Evolutionary conservation across 2,888 invertebrate species (phyloP).

Genomic region (Epicampocera succincta): DNA sequence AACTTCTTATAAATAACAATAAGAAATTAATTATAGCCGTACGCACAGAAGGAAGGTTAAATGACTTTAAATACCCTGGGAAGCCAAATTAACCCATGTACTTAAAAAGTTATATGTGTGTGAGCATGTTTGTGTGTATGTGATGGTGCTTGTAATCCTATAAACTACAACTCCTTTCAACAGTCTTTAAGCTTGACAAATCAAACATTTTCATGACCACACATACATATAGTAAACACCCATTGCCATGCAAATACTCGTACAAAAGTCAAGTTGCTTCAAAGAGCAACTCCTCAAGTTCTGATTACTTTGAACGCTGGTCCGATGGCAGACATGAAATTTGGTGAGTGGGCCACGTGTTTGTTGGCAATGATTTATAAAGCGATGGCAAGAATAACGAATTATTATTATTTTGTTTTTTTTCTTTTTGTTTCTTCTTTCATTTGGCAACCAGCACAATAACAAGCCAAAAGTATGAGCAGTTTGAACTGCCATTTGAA

Average conservation of each 20-base stretch:
- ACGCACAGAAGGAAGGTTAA: slow-evolving; percentile 74
- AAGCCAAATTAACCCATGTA: slow-evolving; percentile 55
- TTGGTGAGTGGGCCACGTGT: slow-evolving; percentile 73
- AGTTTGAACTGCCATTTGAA: slow-evolving; percentile 36
- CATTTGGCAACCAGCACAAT: slow-evolving; percentile 73
- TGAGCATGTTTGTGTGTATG: slow-evolving; percentile 51
- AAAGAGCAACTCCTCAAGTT: slow-evolving; percentile 49
- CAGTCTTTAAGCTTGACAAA: slow-evolving; percentile 26
- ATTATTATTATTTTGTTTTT: too few species aligned
- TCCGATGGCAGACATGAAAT: slow-evolving; percentile 2
- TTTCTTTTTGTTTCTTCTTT: background rate
- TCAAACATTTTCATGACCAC: slow-evolving; percentile 36
- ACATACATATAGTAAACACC: slow-evolving; percentile 1
- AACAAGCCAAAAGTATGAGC: slow-evolving; percentile 40
- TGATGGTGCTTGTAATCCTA: slow-evolving; percentile 30
- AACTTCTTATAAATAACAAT: slow-evolving; percentile 14
- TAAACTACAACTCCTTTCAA: slow-evolving; percentile 25
- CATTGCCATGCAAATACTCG: slow-evolving; percentile 19
- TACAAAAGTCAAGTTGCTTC: slow-evolving; percentile 53
- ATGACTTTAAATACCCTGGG: slow-evolving; percentile 79
- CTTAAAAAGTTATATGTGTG: slow-evolving; percentile 51
- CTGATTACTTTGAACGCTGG: slow-evolving; percentile 36
- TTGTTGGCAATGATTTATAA: slow-evolving; percentile 77
- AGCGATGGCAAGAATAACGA: slow-evolving; percentile 62
- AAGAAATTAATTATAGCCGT: slow-evolving; percentile 64